These are phyloP conservation scores for Actinernus sp. DNA, from an alignment of 92 coral and sea anemone genomes.

Conservation along the genomic window DNA sequence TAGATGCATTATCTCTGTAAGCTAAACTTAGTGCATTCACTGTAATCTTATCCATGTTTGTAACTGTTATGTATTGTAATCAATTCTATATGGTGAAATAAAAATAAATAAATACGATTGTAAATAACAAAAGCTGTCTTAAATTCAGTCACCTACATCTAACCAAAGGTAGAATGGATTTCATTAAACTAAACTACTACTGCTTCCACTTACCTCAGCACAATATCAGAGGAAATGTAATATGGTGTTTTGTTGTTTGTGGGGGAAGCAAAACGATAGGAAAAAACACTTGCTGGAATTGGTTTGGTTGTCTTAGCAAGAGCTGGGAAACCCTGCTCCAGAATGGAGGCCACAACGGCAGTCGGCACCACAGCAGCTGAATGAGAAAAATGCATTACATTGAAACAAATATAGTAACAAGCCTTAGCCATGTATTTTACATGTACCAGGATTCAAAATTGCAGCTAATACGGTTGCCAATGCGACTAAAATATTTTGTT, in stretches of 20 bases:
- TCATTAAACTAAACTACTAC: no score
- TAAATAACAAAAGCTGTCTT: no score
- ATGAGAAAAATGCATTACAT: not conserved
- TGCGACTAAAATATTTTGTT: not conserved
- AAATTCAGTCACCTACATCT: no score
- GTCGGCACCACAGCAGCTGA: slow-evolving; percentile 63
- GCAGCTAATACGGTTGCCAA: not conserved
- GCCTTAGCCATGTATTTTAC: not conserved
- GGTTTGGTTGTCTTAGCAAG: slow-evolving; percentile 77
- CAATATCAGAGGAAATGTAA: slow-evolving; percentile 97
- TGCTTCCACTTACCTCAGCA: slow-evolving; percentile 94
- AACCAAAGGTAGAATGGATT: no score
- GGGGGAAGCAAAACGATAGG: slow-evolving; percentile 97
- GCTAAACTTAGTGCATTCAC: no score
- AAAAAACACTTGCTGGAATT: slow-evolving; percentile 91
- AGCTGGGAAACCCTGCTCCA: slow-evolving; percentile 58
- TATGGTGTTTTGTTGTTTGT: slow-evolving; percentile 92
- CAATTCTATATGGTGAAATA: no score
- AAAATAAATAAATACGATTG: no score
- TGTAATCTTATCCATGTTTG: no score
- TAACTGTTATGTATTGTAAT: no score
- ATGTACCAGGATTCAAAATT: not conserved
- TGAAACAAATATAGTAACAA: not conserved
- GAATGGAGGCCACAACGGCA: slow-evolving; percentile 46
- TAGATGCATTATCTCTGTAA: no score